These are phyloP conservation scores for Oligia latruncula DNA, from an alignment of 2,888 invertebrate genomes.

Conservation along the genomic window DNA sequence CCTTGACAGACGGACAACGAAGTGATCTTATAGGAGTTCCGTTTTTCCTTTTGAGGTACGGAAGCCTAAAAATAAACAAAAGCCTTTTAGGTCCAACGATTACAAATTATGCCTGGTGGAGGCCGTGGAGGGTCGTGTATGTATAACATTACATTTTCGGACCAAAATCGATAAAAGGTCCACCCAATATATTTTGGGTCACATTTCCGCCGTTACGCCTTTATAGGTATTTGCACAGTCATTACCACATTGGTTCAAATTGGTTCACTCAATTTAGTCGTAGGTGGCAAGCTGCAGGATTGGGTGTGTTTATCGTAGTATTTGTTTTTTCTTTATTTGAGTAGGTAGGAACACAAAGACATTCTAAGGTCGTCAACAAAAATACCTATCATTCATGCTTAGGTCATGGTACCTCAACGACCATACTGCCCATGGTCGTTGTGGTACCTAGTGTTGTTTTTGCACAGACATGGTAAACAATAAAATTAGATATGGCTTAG, in stretches of 20 bases:
- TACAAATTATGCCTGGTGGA: neutral
- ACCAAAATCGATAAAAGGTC: slow-evolving; percentile 17
- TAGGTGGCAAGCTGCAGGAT: slow-evolving; percentile 27
- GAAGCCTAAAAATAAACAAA: too few relatives aligned
- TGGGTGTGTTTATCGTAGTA: slow-evolving; percentile 11
- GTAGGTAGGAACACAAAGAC: slow-evolving; percentile 1
- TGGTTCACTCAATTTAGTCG: slow-evolving; percentile 23
- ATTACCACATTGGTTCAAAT: slow-evolving; percentile 25
- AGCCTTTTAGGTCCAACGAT: neutral
- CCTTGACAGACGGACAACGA: too few relatives aligned
- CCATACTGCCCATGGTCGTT: too few relatives aligned
- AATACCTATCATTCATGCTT: neutral
- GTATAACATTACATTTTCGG: neutral
- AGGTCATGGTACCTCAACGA: neutral
- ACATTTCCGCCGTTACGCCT: neutral
- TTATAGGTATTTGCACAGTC: slow-evolving; percentile 4
- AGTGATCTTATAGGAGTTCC: too few relatives aligned
- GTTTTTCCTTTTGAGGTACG: too few relatives aligned
- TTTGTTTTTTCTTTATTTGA: slow-evolving; percentile 19
- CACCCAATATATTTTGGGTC: slow-evolving; percentile 19
- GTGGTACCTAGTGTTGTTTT: neutral
- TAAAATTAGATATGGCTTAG: too few relatives aligned
- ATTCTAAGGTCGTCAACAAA: neutral
- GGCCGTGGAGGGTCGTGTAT: neutral
- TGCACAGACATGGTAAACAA: neutral